Conservation (phyloP, 2,113 vertebrate species). For the Halichoerus grypus region DNA sequence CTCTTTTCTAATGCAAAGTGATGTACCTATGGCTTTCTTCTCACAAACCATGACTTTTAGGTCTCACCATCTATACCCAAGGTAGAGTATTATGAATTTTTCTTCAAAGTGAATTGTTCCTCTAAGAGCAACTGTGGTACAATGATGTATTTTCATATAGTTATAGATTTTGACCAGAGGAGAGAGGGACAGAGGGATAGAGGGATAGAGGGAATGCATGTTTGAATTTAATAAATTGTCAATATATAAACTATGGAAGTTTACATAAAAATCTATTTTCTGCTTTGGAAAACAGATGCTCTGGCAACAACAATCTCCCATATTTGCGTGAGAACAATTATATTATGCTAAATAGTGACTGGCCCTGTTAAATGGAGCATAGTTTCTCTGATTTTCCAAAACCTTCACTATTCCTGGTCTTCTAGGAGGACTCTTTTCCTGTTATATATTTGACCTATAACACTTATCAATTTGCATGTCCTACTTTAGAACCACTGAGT, state of each 20-base stretch:
- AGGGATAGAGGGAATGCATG: background rate
- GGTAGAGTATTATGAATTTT: background rate
- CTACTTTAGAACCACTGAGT: background rate
- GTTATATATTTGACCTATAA: background rate
- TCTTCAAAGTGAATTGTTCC: background rate
- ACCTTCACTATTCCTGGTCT: background rate
- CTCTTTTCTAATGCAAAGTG: background rate
- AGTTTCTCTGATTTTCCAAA: background rate
- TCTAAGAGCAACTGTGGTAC: background rate
- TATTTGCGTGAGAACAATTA: background rate
- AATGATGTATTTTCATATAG: background rate
- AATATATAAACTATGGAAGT: background rate
- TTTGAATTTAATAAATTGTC: background rate
- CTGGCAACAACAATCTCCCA: background rate
- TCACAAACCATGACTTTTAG: background rate
- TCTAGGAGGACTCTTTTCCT: background rate
- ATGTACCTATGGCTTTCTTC: background rate
- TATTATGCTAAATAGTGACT: background rate
- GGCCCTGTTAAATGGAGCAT: background rate
- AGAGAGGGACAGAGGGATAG: background rate
- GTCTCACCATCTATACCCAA: background rate
- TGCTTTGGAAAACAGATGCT: background rate
- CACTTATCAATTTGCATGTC: background rate
- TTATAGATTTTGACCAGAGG: background rate
- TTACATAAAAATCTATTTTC: background rate